Percentiles rank a stretch among this genome's conserved stretches.
phyloP scores from a whole-genome alignment of 2,888 invertebrate species.

The Aporophyla nigra region DNA sequence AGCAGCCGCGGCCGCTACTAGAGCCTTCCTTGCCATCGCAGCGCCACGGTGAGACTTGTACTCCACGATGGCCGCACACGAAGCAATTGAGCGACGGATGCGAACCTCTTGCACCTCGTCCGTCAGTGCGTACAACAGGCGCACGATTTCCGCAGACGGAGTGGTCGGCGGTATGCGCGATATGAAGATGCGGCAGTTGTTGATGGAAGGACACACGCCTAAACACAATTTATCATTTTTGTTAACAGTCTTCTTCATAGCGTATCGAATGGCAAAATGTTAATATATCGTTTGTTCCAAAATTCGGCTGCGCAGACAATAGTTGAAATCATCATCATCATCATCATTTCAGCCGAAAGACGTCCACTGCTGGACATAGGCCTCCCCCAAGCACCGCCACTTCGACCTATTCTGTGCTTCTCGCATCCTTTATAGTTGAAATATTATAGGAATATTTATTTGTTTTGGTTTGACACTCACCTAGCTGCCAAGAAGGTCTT shows the following conservation, averaged over 20 bases:
- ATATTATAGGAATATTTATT: background rate
- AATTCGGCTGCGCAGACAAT: background rate
- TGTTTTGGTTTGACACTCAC: slow-evolving; percentile 71
- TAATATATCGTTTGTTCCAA: background rate
- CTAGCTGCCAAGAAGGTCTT: slow-evolving; percentile 91
- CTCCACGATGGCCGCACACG: slow-evolving; percentile 93
- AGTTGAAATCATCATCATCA: too few relatives aligned
- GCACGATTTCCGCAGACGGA: slow-evolving; percentile 91
- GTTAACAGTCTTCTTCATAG: background rate
- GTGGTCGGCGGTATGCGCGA: slow-evolving; percentile 91
- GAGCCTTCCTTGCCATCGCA: slow-evolving; percentile 87
- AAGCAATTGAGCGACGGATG: slow-evolving; percentile 84
- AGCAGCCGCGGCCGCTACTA: slow-evolving; percentile 89
- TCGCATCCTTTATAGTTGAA: too few relatives aligned
- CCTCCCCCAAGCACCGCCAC: too few relatives aligned
- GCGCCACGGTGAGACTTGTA: slow-evolving; percentile 93
- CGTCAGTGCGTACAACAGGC: slow-evolving; percentile 89
- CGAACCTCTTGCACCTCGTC: slow-evolving; percentile 88
- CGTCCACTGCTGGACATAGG: too few relatives aligned
- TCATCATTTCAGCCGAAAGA: too few relatives aligned
- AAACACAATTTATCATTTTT: slow-evolving; percentile 8
- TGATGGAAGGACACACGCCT: slow-evolving; percentile 94
- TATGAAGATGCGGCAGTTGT: slow-evolving; percentile 94
- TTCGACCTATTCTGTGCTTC: too few relatives aligned
- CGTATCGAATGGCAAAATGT: background rate